Conservation (phyloP, 2,113 vertebrate species). For the Xiphias gladius region DNA sequence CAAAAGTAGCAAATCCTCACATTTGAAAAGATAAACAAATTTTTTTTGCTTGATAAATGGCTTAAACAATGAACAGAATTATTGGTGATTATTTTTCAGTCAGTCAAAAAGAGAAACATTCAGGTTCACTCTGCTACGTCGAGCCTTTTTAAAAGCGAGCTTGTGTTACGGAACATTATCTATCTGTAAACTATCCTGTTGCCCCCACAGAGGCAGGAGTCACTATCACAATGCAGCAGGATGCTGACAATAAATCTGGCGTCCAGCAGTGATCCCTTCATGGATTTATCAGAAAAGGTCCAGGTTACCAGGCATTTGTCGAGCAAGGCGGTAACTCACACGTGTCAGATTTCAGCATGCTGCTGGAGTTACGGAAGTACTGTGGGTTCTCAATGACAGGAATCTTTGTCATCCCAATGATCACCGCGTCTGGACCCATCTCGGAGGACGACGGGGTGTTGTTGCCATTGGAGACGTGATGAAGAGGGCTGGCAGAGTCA, state of each 20-base stretch:
- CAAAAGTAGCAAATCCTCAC: neutral
- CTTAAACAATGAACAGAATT: neutral
- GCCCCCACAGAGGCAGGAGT: constrained; percentile 37
- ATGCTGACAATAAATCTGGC: constrained; percentile 69
- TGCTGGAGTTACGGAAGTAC: constrained; percentile 97
- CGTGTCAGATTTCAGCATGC: constrained; percentile 95
- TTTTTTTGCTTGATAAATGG: neutral
- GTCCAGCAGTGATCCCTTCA: constrained; percentile 59
- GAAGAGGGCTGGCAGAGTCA: constrained; percentile 97
- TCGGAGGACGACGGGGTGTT: constrained; percentile 98
- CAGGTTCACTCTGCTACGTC: neutral
- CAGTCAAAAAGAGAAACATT: neutral
- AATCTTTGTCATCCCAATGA: constrained; percentile 99
- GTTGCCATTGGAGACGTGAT: constrained; percentile 99
- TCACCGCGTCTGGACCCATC: constrained; percentile 95
- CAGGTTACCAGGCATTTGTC: constrained; percentile 52
- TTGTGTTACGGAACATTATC: constrained; percentile 40
- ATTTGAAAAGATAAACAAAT: neutral
- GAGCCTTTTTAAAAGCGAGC: neutral
- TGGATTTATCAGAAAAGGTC: constrained; percentile 79
- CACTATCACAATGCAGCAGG: constrained; percentile 52
- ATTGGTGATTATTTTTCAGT: neutral
- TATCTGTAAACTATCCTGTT: constrained; percentile 11
- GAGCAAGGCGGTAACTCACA: constrained; percentile 89
- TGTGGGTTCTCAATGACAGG: constrained; percentile 99